These are phyloP conservation scores for Venustaconcha ellipsiformis DNA, from an alignment of 1,140 invertebrate genomes.

Conservation along the genomic window DNA sequence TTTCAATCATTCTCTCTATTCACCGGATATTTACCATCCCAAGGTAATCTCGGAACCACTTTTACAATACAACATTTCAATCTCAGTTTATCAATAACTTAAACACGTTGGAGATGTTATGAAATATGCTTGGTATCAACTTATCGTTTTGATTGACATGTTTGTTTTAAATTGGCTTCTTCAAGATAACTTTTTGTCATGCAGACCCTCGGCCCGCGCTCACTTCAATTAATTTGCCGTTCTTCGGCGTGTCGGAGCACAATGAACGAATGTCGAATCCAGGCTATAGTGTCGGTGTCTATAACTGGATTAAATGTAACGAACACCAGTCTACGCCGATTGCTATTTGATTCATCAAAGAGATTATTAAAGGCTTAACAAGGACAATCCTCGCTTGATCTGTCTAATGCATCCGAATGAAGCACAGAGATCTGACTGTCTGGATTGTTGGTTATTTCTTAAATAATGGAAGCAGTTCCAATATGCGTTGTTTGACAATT, in stretches of 20 bases:
- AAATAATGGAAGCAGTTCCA: conserved; percentile 31
- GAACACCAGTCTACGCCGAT: conserved; percentile 7
- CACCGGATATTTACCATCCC: too few species aligned
- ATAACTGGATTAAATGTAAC: conserved; percentile 22
- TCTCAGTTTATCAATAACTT: conserved; percentile 22
- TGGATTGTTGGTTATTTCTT: conserved; percentile 19
- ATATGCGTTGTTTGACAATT: conserved; percentile 28
- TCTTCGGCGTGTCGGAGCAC: conserved; percentile 2
- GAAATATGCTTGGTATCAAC: conserved; percentile 37
- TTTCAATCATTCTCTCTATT: too few species aligned
- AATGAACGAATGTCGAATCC: conserved; percentile 1
- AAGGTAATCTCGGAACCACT: too few species aligned
- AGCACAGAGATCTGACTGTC: conserved; percentile 28
- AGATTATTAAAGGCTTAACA: conserved; percentile 18
- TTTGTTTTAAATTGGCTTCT: conserved; percentile 33
- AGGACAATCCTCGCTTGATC: conserved; percentile 9
- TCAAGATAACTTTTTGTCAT: conserved; percentile 22
- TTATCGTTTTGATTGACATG: conserved; percentile 32
- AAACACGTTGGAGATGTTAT: conserved; percentile 23
- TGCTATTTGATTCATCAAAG: conserved; percentile 23
- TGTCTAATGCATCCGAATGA: conserved; percentile 29
- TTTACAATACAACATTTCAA: too few species aligned
- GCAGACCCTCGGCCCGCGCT: conserved; percentile 11
- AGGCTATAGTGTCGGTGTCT: background rate
- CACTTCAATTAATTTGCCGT: conserved; percentile 33